phyloP scores from a whole-genome alignment of 2,113 vertebrate genomes.

The Gnathonemus longibarbis region DNA sequence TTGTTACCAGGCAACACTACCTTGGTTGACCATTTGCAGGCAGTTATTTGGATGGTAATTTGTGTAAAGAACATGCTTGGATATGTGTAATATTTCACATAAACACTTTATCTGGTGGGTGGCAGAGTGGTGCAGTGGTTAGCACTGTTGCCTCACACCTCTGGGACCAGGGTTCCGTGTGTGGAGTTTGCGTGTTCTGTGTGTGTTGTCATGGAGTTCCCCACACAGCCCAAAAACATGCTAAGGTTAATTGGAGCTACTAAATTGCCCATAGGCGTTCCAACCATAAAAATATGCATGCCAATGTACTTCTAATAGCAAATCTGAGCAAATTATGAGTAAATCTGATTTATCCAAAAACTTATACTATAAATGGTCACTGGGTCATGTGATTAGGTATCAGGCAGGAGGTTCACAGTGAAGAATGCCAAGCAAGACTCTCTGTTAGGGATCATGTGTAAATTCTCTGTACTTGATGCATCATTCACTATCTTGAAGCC shows the following conservation, averaged over 20 bases:
- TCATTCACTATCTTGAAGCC: background rate
- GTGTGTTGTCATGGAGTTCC: background rate
- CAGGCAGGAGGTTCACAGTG: background rate
- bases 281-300: background rate
- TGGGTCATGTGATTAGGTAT: background rate
- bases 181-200: background rate
- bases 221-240: background rate
- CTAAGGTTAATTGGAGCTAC: background rate
- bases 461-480: background rate
- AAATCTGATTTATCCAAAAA: background rate
- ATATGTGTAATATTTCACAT: background rate
- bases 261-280: background rate
- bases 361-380: background rate
- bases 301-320: background rate
- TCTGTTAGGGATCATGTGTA: background rate
- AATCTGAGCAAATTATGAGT: background rate
- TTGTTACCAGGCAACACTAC: slow-evolving; percentile 20
- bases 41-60: background rate
- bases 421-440: background rate
- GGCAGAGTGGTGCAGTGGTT: background rate
- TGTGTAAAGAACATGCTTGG: background rate
- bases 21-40: background rate
- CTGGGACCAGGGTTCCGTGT: background rate
- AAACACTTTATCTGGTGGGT: background rate
- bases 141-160: background rate